Percentiles rank a stretch among this genome's conserved stretches.
Evolutionary conservation across 1,140 invertebrate genomes (phyloP).

Genomic region (Heliothis virescens): DNA sequence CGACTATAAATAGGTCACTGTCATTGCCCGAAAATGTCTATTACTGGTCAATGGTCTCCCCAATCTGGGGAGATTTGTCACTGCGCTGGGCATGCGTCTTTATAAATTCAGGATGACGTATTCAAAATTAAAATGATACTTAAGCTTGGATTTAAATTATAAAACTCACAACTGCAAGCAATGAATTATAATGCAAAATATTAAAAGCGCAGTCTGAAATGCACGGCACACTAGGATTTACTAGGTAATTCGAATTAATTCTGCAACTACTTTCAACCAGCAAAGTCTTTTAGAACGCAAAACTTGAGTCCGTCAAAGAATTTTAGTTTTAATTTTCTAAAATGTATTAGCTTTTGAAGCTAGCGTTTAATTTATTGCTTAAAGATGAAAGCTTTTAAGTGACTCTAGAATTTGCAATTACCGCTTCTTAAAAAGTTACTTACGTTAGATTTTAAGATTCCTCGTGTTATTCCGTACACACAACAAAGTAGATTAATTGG

Average conservation of each 20-base stretch:
- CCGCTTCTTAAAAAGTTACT: neutral
- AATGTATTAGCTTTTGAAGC: neutral
- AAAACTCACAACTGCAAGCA: neutral
- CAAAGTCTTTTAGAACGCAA: neutral
- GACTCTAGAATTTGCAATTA: constrained; percentile 3
- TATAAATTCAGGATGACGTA: too few relatives aligned
- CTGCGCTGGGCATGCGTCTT: too few relatives aligned
- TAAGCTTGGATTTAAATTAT: neutral
- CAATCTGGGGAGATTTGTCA: too few relatives aligned
- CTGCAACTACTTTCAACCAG: constrained; percentile 1
- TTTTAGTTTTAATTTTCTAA: constrained; percentile 20
- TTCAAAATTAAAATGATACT: neutral
- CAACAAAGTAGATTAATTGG: too few relatives aligned
- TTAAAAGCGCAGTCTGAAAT: constrained; percentile 26
- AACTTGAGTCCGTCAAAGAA: constrained; percentile 5
- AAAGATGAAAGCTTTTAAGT: neutral
- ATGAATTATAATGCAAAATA: constrained; percentile 27
- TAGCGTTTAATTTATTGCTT: neutral
- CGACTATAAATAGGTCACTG: too few relatives aligned
- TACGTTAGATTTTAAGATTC: neutral
- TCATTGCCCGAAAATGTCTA: too few relatives aligned
- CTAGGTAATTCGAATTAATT: constrained; percentile 21
- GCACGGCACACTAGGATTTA: constrained; percentile 32
- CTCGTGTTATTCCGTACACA: too few relatives aligned
- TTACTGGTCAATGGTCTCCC: too few relatives aligned